Percentiles rank a stretch among this genome's conserved stretches.
These are phyloP conservation scores for Cephus runcator DNA, from an alignment of 2,888 invertebrate species.

Conservation along the genomic window DNA sequence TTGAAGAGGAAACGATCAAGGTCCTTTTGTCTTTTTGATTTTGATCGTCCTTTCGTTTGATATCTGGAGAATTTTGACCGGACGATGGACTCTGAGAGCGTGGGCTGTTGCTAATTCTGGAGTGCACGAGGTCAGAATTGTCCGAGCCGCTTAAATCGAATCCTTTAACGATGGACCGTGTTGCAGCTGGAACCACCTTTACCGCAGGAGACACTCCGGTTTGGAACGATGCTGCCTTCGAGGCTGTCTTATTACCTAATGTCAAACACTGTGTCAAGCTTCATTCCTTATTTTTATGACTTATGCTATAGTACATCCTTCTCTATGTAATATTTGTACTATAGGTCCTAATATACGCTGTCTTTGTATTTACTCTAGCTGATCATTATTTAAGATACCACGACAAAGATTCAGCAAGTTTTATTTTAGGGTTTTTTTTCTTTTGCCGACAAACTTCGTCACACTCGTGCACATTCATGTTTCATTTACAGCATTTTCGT, in stretches of 20 bases:
- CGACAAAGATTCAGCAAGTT: too few species aligned
- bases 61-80: constrained; percentile 49
- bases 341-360: too few species aligned
- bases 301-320: too few species aligned
- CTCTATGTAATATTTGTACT: too few species aligned
- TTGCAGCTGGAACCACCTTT: constrained; percentile 54
- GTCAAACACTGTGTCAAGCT: constrained; percentile 57
- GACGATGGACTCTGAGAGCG: constrained; percentile 55
- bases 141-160: constrained; percentile 51
- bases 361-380: too few species aligned
- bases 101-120: constrained; percentile 41
- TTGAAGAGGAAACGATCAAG: constrained; percentile 33
- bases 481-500: neutral
- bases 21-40: constrained; percentile 51
- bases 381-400: too few species aligned
- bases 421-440: neutral
- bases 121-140: constrained; percentile 41
- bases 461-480: neutral
- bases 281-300: too few species aligned
- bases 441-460: neutral
- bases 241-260: constrained; percentile 69
- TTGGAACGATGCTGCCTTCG: constrained; percentile 40
- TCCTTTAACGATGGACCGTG: constrained; percentile 50
- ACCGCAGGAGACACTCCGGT: constrained; percentile 44
- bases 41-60: constrained; percentile 63